These are phyloP conservation scores for Lateolabrax maculatus DNA, from an alignment of 2,797 vertebrate genomes.

Conservation along the genomic window DNA sequence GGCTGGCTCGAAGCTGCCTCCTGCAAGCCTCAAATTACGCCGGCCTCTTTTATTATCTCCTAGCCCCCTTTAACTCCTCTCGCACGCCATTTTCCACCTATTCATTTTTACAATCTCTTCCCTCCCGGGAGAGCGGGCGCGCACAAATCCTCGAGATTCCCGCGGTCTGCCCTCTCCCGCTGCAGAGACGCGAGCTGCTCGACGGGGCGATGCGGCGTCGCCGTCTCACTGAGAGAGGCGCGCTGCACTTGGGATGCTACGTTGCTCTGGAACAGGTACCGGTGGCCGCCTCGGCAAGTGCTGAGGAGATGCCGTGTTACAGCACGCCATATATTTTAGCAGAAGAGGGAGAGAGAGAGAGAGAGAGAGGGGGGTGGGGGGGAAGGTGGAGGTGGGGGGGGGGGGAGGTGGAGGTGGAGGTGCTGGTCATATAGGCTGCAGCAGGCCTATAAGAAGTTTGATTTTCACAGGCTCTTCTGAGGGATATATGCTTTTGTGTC, in stretches of 20 bases:
- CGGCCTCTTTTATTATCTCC: conserved; percentile 84
- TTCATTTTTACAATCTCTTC: conserved; percentile 86
- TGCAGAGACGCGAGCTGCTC: conserved; percentile 61
- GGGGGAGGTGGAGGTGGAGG: conserved; percentile 6
- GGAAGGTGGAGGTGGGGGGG: not conserved
- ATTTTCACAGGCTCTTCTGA: conserved; percentile 67
- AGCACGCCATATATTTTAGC: conserved; percentile 69
- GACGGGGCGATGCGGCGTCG: conserved; percentile 54
- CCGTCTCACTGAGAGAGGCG: conserved; percentile 40
- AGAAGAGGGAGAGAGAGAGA: conserved; percentile 20
- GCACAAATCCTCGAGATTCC: conserved; percentile 85
- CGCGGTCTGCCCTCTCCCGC: conserved; percentile 76
- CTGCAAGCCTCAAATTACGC: conserved; percentile 80
- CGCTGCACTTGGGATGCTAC: conserved; percentile 56
- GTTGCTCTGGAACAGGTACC: conserved; percentile 70
- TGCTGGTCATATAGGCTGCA: conserved; percentile 63
- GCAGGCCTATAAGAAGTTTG: conserved; percentile 68
- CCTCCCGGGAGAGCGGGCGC: conserved; percentile 84
- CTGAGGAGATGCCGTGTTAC: conserved; percentile 69
- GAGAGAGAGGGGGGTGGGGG: not conserved
- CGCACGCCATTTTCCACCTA: conserved; percentile 86
- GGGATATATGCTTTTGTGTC: conserved; percentile 69
- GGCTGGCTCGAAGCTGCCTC: conserved; percentile 72
- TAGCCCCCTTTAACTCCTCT: conserved; percentile 83
- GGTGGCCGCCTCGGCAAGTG: conserved; percentile 66